Evolutionary conservation across 1,140 invertebrate species (phyloP).

Genomic region (Pollicipes pollicipes): DNA sequence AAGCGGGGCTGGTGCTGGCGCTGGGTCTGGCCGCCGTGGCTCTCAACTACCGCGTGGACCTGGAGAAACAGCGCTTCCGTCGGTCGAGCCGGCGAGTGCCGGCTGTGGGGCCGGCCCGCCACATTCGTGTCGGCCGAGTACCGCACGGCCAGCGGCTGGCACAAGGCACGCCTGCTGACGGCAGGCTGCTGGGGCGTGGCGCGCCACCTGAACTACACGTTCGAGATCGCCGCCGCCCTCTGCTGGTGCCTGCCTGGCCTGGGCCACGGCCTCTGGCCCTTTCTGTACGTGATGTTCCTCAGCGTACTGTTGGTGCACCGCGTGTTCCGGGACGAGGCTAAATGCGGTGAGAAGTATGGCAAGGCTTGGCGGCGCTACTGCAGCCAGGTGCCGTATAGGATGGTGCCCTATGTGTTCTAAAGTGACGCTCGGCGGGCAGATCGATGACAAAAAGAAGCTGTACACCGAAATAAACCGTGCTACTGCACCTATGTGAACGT

Average conservation of each 20-base stretch:
- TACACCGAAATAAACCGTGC: too few species aligned
- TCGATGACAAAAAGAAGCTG: too few species aligned
- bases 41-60: constrained; percentile 34
- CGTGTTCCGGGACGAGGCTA: constrained; percentile 36
- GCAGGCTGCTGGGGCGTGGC: constrained; percentile 43
- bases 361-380: constrained; percentile 37
- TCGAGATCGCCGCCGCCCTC: constrained; percentile 36
- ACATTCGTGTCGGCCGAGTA: constrained; percentile 27
- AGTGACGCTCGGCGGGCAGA: too few species aligned
- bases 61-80: constrained; percentile 34
- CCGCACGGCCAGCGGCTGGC: constrained; percentile 22
- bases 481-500: too few species aligned
- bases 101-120: constrained; percentile 33
- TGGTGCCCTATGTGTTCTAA: constrained; percentile 38
- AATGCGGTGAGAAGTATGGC: constrained; percentile 40
- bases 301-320: constrained; percentile 35
- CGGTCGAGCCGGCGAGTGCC: constrained; percentile 26
- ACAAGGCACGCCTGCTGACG: constrained; percentile 29
- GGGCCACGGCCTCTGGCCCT: constrained; percentile 31
- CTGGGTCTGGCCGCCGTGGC: constrained; percentile 28
- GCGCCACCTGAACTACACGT: constrained; percentile 41
- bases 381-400: constrained; percentile 32
- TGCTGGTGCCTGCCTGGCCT: constrained; percentile 33
- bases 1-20: constrained; percentile 25
- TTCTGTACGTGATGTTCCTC: constrained; percentile 35